Base-by-base conservation (phyloP, 1,140 invertebrate species). In the Bombus consobrinus region DNA sequence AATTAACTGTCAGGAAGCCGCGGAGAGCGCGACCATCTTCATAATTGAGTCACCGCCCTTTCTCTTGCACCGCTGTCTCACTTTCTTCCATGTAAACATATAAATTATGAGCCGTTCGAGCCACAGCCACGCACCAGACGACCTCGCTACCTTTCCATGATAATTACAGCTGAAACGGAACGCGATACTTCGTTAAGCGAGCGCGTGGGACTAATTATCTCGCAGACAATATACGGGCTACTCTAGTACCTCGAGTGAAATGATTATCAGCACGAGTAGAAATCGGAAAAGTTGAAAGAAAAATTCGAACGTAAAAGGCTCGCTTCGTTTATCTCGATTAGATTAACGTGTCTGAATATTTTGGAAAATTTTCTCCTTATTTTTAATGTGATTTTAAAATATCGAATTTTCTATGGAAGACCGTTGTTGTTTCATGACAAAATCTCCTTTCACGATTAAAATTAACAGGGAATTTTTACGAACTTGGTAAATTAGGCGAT, bases 1-100 rank as follows among this genome's bases (percentile, higher is more conserved):
- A 85, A 85, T 85, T 85, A 85, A 85, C 83, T 39, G 83, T 59
- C 53, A 64, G 83, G n/a, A 72, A 80, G 83, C 53, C 75, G 53
- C 83, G 59, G 32, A 53, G 71, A 34, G 71, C 15, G 32, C 57
- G 43, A 34, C 47, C 68, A 53, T 62, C 75, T 72, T 41, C 83
- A 72, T 85, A 79, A 85, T 85, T 79, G 76, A 79, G 68, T 69
- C 76, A 37, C 47, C 53, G 8, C 32, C 74, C n/a, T 69, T 69
- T 66, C n/a, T 25, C 3, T 18, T 18, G 4, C 15, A 22, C 22
- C 0, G 15, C 9, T 75, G 47, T 72, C 82, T 72, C 82, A 59
- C 47, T 80, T 80, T 80, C 76, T 62, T 39, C 37, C 66, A 57
- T 80, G 53, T 73, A 85, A 85, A 72, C 76, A 71, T 34, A 32